Evolutionary conservation across 2,888 invertebrate genomes (phyloP).

Genomic region (Ariolimax columbianus): DNA sequence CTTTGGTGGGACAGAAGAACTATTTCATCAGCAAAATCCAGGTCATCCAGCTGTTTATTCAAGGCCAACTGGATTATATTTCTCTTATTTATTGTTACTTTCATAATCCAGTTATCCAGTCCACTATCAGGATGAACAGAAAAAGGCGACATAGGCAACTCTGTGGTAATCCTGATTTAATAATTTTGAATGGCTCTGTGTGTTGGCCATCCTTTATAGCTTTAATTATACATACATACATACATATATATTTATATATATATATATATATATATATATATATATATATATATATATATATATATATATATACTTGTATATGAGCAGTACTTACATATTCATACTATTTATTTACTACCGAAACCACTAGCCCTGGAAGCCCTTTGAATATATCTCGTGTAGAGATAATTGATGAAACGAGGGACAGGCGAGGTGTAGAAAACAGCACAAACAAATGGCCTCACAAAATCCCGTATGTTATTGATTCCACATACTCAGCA

Average conservation of each 20-base stretch:
- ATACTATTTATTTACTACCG: too few species aligned
- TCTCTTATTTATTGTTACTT: too few species aligned
- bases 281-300: neutral
- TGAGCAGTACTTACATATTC: neutral
- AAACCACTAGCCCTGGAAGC: neutral
- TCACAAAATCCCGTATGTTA: neutral
- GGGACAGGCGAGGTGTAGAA: neutral
- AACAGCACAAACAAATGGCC: neutral
- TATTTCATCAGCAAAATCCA: too few species aligned
- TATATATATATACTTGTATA: neutral
- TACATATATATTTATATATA: neutral
- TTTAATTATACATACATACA: neutral
- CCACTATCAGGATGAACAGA: too few species aligned
- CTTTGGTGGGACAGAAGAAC: too few species aligned
- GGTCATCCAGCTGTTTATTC: too few species aligned
- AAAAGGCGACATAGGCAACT: too few species aligned
- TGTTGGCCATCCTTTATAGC: too few species aligned
- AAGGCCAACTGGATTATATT: too few species aligned
- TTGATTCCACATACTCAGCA: neutral
- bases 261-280: neutral
- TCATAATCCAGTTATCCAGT: too few species aligned
- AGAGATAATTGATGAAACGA: neutral
- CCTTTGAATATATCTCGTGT: neutral
- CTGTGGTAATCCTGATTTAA: too few species aligned
- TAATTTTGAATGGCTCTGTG: too few species aligned